phyloP scores from a whole-genome alignment of 2,888 invertebrate genomes.

The Cyclophora punctaria region DNA sequence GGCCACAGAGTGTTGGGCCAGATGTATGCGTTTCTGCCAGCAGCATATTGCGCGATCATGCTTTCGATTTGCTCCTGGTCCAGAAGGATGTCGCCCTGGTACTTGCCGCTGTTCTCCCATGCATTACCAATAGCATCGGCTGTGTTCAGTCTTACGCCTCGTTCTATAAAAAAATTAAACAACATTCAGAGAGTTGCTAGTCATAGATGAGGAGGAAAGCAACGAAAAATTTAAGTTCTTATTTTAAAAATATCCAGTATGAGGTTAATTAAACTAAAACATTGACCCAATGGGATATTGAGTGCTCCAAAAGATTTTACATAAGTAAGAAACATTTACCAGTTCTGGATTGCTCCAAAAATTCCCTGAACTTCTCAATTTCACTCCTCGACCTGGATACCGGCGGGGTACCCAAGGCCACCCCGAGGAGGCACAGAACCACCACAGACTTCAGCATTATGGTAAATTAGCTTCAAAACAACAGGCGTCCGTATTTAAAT shows the following conservation, averaged over 20 bases:
- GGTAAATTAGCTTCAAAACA: too few species aligned
- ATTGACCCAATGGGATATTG: too few species aligned
- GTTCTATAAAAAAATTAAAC: slow-evolving; percentile 11
- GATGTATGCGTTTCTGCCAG: slow-evolving; percentile 34
- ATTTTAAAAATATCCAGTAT: too few species aligned
- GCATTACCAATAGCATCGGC: slow-evolving; percentile 23
- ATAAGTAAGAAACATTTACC: slow-evolving; percentile 21
- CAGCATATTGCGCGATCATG: slow-evolving; percentile 31
- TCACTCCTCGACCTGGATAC: slow-evolving; percentile 29
- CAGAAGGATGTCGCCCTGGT: slow-evolving; percentile 44
- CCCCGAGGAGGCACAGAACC: slow-evolving; percentile 24
- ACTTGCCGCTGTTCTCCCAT: slow-evolving; percentile 46
- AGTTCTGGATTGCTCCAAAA: slow-evolving; percentile 32
- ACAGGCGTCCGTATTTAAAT: background rate
- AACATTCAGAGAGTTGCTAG: too few species aligned
- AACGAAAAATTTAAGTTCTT: too few species aligned
- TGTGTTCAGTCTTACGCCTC: slow-evolving; percentile 22
- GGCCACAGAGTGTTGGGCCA: slow-evolving; percentile 40
- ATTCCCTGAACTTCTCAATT: slow-evolving; percentile 33
- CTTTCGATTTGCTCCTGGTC: slow-evolving; percentile 31
- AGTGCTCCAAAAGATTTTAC: too few species aligned
- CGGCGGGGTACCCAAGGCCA: slow-evolving; percentile 26
- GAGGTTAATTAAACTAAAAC: too few species aligned
- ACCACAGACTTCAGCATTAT: slow-evolving; percentile 26
- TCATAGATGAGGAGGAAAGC: too few species aligned